These are phyloP conservation scores for Meandrina meandrites DNA, from an alignment of 92 coral and sea anemone genomes.

Conservation along the genomic window DNA sequence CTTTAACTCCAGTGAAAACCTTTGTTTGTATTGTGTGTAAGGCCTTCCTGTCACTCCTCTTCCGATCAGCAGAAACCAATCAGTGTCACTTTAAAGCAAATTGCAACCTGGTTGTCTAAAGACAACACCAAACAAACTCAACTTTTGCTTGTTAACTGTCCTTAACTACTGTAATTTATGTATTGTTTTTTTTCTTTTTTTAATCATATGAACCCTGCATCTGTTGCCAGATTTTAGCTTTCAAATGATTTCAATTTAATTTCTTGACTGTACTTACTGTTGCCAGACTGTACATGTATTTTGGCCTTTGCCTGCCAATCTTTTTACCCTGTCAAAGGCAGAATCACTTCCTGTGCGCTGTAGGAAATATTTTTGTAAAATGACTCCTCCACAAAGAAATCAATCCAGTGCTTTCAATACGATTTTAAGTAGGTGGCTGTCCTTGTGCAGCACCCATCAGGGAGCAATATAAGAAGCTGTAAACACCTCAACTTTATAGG, in stretches of 20 bases:
- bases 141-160: background rate
- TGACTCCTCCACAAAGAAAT: background rate
- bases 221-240: background rate
- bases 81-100: background rate
- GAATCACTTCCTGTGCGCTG: background rate
- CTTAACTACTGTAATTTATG: background rate
- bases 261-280: too few species aligned
- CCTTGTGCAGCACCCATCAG: too few species aligned
- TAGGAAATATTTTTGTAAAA: background rate
- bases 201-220: background rate
- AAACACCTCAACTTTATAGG: too few species aligned
- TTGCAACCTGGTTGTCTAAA: background rate
- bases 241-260: background rate
- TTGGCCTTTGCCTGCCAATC: background rate
- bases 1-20: too few species aligned
- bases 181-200: background rate
- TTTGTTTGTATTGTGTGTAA: background rate
- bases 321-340: background rate
- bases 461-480: too few species aligned
- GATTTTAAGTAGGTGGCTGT: too few species aligned
- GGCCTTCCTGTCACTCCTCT: background rate
- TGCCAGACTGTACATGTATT: background rate
- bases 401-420: too few species aligned
- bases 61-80: background rate
- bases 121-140: background rate